phyloP scores from a whole-genome alignment of 2,797 vertebrate genomes.

The Macrochelys suwanniensis region DNA sequence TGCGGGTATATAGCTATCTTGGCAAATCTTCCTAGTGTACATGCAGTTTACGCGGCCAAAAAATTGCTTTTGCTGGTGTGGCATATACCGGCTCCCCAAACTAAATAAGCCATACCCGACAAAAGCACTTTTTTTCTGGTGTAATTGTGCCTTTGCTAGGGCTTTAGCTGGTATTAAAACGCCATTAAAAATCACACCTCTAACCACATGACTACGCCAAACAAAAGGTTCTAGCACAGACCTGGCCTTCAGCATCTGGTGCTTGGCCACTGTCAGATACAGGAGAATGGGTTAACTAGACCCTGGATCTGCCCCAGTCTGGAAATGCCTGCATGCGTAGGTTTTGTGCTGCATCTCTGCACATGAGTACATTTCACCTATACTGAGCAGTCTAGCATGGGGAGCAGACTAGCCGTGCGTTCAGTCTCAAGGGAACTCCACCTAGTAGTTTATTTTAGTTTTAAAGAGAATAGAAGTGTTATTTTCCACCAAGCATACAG shows the following conservation, averaged over 20 bases:
- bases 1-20: not conserved
- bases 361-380: not conserved
- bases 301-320: not conserved
- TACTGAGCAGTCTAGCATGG: not conserved
- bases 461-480: rapidly evolving
- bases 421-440: not conserved
- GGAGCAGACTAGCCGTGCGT: not conserved
- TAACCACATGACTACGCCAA: not conserved
- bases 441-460: not conserved
- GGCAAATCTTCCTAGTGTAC: not conserved
- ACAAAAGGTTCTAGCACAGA: not conserved
- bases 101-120: not conserved
- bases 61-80: not conserved
- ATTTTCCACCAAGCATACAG: not conserved
- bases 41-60: not conserved
- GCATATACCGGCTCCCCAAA: not conserved
- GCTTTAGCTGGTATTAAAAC: not conserved
- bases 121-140: not conserved
- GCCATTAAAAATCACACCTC: not conserved
- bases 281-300: not conserved
- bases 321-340: not conserved
- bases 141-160: not conserved
- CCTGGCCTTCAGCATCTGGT: not conserved
- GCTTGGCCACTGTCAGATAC: not conserved
- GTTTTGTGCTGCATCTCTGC: not conserved